Conservation (phyloP, 2,113 vertebrate genomes). For the Tricholaema leucomelas region DNA sequence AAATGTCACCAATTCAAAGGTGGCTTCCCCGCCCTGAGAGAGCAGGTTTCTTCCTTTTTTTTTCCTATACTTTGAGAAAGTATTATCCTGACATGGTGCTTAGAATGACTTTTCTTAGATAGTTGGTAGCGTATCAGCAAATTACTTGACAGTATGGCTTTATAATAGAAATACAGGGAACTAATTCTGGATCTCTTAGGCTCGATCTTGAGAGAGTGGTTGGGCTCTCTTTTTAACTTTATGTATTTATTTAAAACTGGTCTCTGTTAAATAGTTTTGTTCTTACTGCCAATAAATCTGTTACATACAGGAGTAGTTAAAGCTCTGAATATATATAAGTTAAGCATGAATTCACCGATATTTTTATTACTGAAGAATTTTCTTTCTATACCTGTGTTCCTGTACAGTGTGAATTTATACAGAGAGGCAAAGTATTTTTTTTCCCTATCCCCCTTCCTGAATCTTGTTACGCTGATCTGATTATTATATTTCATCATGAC, state of each 20-base stretch:
- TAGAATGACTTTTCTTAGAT: not conserved
- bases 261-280: not conserved
- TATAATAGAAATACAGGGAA: not conserved
- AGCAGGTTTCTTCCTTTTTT: not conserved
- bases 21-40: not conserved
- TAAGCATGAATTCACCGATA: not conserved
- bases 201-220: not conserved
- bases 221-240: not conserved
- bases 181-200: not conserved
- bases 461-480: not conserved
- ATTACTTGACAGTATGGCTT: not conserved
- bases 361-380: constrained; percentile 18
- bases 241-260: not conserved
- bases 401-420: not conserved
- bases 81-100: not conserved
- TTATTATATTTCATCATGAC: not conserved
- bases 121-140: not conserved
- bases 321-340: not conserved
- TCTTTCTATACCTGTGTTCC: not conserved
- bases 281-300: not conserved
- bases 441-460: not conserved
- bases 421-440: not conserved
- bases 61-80: not conserved
- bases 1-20: not conserved
- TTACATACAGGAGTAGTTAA: not conserved